Conservation (phyloP, 1,140 invertebrate species). For the Atta texana region DNA sequence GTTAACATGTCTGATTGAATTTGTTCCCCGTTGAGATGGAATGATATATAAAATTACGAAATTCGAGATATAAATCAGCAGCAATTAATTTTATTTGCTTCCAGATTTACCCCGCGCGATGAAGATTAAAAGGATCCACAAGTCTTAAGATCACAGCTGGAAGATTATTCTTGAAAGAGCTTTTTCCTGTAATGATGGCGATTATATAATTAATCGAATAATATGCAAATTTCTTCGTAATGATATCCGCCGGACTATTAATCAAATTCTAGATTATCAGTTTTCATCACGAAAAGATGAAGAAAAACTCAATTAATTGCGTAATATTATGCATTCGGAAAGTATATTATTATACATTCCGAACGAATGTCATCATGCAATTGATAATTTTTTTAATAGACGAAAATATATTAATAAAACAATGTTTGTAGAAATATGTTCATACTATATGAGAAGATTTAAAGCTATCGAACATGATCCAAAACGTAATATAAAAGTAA, state of each 20-base stretch:
- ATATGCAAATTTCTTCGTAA: slow-evolving; percentile 44
- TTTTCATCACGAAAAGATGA: background rate
- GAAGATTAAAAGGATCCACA: background rate
- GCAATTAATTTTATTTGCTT: slow-evolving; percentile 42
- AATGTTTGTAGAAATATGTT: background rate
- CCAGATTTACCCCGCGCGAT: background rate
- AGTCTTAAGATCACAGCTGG: background rate
- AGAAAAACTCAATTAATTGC: slow-evolving; percentile 20
- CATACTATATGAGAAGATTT: background rate
- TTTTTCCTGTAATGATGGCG: background rate
- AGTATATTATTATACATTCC: slow-evolving; percentile 15
- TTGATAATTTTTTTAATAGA: slow-evolving; percentile 14
- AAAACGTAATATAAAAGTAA: background rate
- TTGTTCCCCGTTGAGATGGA: slow-evolving; percentile 7
- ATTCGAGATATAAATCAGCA: background rate
- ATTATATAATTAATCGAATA: slow-evolving; percentile 33
- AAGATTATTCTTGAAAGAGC: slow-evolving; percentile 23
- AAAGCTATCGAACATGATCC: background rate
- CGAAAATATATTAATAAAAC: slow-evolving; percentile 8
- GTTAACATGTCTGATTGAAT: slow-evolving; percentile 6
- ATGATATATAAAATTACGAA: background rate
- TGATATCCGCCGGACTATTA: slow-evolving; percentile 18
- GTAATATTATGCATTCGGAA: slow-evolving; percentile 16
- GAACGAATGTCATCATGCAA: background rate
- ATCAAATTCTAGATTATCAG: slow-evolving; percentile 6